Percentiles rank a stretch among this genome's conserved stretches.
phyloP scores from a whole-genome alignment of 2,888 invertebrate species.

The Gnatocerus cornutus region DNA sequence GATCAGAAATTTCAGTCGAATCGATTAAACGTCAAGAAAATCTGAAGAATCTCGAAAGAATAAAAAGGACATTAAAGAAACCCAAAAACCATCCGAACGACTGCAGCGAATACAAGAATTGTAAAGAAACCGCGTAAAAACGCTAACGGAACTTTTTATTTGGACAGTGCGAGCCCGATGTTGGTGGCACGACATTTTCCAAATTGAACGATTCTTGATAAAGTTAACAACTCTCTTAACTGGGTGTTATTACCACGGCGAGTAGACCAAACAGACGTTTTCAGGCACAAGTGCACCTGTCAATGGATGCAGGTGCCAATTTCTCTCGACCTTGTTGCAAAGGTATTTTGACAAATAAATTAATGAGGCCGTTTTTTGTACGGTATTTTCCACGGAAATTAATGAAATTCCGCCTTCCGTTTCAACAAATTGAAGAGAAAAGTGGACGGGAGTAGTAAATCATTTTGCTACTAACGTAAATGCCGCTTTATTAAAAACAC shows the following conservation, averaged over 20 bases:
- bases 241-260: slow-evolving; percentile 1
- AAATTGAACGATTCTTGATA: slow-evolving; percentile 1
- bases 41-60: too few species aligned
- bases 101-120: too few species aligned
- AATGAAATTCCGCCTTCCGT: neutral
- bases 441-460: neutral
- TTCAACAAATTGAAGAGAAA: neutral
- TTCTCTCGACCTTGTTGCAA: slow-evolving; percentile 34
- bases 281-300: slow-evolving; percentile 19
- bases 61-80: too few species aligned
- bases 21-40: too few species aligned
- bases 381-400: neutral
- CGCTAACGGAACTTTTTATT: neutral
- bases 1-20: too few species aligned
- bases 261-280: slow-evolving; percentile 1
- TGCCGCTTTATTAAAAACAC: neutral
- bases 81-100: too few species aligned
- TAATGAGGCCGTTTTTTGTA: slow-evolving; percentile 16
- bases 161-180: neutral
- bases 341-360: slow-evolving; percentile 21
- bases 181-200: neutral
- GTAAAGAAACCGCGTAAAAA: too few species aligned
- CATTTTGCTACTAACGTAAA: slow-evolving; percentile 5
- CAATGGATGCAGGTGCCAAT: slow-evolving; percentile 27
- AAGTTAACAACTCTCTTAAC: slow-evolving; percentile 2